A percentile compares a stretch with the other conserved stretches of the same genome.
phyloP scores from a whole-genome alignment of 2,888 invertebrate species.

The Oxystoma pomonae region DNA sequence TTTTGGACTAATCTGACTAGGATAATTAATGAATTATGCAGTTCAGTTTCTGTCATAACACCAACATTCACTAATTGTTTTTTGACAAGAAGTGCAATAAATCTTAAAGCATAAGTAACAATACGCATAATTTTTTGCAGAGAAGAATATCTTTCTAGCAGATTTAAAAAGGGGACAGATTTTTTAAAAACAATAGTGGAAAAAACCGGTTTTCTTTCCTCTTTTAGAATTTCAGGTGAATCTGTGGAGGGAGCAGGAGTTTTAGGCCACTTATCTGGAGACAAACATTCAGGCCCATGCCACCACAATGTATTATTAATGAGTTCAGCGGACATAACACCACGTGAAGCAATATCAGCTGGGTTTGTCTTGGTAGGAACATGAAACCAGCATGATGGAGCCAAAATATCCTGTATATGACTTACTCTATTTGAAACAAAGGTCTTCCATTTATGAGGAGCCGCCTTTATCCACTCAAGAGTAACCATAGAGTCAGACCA shows the following conservation, averaged over 20 bases:
- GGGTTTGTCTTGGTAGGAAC: constrained; percentile 5
- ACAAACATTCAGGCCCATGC: neutral
- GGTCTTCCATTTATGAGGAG: neutral
- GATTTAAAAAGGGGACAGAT: constrained; percentile 1
- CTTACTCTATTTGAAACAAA: neutral
- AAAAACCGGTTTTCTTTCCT: no score
- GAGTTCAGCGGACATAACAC: neutral
- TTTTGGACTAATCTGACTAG: no score
- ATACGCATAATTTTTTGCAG: neutral
- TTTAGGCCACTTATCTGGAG: neutral
- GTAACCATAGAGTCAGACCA: neutral
- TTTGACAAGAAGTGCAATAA: neutral
- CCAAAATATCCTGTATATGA: neutral
- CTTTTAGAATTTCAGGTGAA: no score
- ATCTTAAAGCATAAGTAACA: neutral
- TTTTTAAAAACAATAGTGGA: neutral
- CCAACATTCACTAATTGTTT: neutral
- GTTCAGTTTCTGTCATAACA: no score
- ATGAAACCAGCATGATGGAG: constrained; percentile 1
- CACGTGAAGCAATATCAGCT: neutral
- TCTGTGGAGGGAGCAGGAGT: neutral
- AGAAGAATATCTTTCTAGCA: neutral
- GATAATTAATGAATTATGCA: neutral
- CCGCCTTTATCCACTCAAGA: neutral
- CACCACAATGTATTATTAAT: neutral